phyloP scores from a whole-genome alignment of 2,797 vertebrate species.

The Diplodus puntazzo region DNA sequence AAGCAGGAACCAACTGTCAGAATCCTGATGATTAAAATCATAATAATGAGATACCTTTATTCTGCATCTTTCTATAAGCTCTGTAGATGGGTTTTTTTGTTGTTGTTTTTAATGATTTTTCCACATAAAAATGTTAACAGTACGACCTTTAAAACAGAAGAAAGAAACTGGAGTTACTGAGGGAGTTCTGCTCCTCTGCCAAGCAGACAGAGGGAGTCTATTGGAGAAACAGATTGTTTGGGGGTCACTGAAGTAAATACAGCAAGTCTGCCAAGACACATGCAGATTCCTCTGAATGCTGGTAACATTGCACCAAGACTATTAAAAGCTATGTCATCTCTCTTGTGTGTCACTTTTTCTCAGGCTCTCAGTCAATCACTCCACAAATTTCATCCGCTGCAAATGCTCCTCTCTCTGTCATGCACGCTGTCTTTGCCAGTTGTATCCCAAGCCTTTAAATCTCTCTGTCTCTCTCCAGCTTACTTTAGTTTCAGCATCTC shows the following conservation, averaged over 20 bases:
- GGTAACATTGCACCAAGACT: not conserved
- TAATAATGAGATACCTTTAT: too few relatives aligned
- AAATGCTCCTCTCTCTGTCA: not conserved
- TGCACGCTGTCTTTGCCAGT: not conserved
- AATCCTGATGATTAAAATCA: too few relatives aligned
- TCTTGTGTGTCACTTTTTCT: not conserved
- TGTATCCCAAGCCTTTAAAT: not conserved
- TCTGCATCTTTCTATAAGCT: too few relatives aligned
- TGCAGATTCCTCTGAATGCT: not conserved
- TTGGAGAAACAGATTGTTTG: constrained; percentile 37
- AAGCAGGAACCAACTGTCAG: too few relatives aligned
- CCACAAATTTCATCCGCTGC: not conserved
- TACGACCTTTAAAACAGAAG: not conserved
- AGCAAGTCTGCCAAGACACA: not conserved
- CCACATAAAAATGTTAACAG: too few relatives aligned
- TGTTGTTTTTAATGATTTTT: too few relatives aligned
- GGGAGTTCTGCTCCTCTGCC: not conserved
- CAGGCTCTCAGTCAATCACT: not conserved
- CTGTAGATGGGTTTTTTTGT: too few relatives aligned
- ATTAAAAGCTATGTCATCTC: constrained; percentile 8
- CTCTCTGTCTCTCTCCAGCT: not conserved
- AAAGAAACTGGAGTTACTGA: not conserved
- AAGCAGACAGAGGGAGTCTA: constrained; percentile 23
- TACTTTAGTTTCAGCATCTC: not conserved
- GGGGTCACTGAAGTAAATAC: constrained; percentile 7